These are phyloP conservation scores for Rhagium mordax DNA, from an alignment of 2,888 invertebrate species.

Conservation along the genomic window DNA sequence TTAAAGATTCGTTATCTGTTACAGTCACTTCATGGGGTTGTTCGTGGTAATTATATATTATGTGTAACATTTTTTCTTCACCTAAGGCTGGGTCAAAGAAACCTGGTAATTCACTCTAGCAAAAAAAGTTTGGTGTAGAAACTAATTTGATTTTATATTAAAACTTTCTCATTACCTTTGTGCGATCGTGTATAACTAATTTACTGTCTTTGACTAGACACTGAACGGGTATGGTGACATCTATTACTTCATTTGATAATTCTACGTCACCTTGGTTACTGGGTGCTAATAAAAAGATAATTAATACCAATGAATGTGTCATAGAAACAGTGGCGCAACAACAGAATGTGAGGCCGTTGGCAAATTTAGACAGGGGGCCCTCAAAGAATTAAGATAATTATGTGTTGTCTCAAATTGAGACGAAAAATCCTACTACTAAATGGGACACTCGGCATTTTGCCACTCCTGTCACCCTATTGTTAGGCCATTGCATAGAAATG, in stretches of 20 bases:
- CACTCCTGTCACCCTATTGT: too few species aligned
- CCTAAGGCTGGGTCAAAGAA: conserved; percentile 97
- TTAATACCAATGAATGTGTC: too few species aligned
- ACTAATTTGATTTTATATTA: background rate
- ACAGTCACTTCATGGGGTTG: conserved; percentile 85
- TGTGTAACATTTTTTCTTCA: conserved; percentile 89
- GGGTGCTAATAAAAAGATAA: conserved; percentile 34
- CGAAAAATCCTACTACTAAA: too few species aligned
- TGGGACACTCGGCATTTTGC: too few species aligned
- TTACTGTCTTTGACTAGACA: conserved; percentile 94
- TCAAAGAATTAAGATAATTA: too few species aligned
- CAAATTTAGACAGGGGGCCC: too few species aligned
- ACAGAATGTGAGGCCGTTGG: too few species aligned
- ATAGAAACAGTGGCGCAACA: too few species aligned
- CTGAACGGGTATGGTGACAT: conserved; percentile 96
- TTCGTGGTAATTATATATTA: conserved; percentile 89
- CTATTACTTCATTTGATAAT: conserved; percentile 77
- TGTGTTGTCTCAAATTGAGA: too few species aligned
- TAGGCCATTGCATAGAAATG: too few species aligned
- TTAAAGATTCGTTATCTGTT: conserved; percentile 84
- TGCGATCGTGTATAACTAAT: conserved; percentile 85
- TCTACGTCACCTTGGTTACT: conserved; percentile 55
- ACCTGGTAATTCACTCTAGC: conserved; percentile 93
- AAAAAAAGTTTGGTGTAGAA: conserved; percentile 56
- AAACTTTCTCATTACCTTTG: conserved; percentile 79